phyloP scores from a whole-genome alignment of 2,113 vertebrate species.

The Siniperca chuatsi region DNA sequence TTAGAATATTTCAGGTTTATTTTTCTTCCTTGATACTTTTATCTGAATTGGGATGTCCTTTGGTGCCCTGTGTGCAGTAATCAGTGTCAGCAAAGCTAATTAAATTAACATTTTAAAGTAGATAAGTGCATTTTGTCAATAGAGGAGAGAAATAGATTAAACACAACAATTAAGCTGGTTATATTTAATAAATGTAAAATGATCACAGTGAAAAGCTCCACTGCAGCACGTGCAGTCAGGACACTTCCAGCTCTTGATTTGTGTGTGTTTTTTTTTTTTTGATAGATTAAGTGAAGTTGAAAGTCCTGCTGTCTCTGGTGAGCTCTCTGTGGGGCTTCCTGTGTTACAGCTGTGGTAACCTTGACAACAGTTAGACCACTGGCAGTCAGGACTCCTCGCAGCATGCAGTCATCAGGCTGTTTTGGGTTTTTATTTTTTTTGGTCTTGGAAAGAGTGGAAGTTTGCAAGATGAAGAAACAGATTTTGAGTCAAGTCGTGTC shows the following conservation, averaged over 20 bases:
- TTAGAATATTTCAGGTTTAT: neutral
- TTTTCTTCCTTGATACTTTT: neutral
- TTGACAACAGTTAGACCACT: constrained; percentile 76
- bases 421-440: neutral
- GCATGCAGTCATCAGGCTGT: constrained; percentile 14
- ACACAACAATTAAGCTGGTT: neutral
- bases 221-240: neutral
- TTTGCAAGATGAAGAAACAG: neutral
- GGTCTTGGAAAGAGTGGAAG: neutral
- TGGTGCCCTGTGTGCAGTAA: too few species aligned
- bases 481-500: too few species aligned
- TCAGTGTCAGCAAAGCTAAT: neutral
- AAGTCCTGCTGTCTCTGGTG: constrained; percentile 8
- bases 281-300: neutral
- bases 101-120: neutral
- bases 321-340: constrained; percentile 42
- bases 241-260: neutral
- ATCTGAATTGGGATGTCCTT: neutral
- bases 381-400: constrained; percentile 42
- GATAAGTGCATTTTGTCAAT: neutral
- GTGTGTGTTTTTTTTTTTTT: neutral
- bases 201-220: neutral
- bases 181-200: too few species aligned
- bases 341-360: constrained; percentile 77
- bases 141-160: rapidly evolving